Percentiles rank a stretch among this genome's conserved stretches.
Conservation (phyloP, 2,797 vertebrate species). For the Microcaecilia unicolor region DNA sequence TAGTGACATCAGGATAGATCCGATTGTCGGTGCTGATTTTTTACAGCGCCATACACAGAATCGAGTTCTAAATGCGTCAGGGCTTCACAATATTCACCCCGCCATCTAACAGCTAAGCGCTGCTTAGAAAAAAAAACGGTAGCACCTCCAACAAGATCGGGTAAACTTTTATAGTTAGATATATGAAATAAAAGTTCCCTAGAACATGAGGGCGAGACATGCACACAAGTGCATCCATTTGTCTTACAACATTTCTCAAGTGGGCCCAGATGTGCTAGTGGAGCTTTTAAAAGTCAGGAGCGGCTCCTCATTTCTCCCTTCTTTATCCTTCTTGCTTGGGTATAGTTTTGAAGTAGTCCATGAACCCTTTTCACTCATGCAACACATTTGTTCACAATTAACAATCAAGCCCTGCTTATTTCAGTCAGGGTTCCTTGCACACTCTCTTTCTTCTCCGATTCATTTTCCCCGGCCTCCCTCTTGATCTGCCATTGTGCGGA, state of each 20-base stretch:
- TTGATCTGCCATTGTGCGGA: slow-evolving; percentile 76
- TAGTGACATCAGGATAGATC: no score
- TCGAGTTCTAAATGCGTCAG: no score
- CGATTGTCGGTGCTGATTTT: no score
- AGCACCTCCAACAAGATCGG: no score
- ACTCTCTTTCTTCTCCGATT: slow-evolving; percentile 47
- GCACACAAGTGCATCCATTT: slow-evolving; percentile 45
- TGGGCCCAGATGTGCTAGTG: slow-evolving; percentile 56
- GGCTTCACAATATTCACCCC: no score
- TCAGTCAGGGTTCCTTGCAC: slow-evolving; percentile 61
- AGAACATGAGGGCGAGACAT: no score
- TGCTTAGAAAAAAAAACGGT: no score
- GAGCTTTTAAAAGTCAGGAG: slow-evolving; percentile 52
- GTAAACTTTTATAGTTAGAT: no score
- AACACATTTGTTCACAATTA: slow-evolving; percentile 90
- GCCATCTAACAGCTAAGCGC: no score
- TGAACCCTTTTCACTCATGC: slow-evolving; percentile 78
- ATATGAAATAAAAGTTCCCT: no score
- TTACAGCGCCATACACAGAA: no score
- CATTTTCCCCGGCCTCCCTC: slow-evolving; percentile 77
- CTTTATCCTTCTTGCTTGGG: slow-evolving; percentile 56
- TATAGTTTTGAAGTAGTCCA: slow-evolving; percentile 76
- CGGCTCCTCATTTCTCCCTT: slow-evolving; percentile 51
- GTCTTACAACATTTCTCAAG: slow-evolving; percentile 52
- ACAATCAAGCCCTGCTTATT: slow-evolving; percentile 82